Evolutionary conservation across 1,140 invertebrate genomes (phyloP).

Genomic region (Globodera rostochiensis): DNA sequence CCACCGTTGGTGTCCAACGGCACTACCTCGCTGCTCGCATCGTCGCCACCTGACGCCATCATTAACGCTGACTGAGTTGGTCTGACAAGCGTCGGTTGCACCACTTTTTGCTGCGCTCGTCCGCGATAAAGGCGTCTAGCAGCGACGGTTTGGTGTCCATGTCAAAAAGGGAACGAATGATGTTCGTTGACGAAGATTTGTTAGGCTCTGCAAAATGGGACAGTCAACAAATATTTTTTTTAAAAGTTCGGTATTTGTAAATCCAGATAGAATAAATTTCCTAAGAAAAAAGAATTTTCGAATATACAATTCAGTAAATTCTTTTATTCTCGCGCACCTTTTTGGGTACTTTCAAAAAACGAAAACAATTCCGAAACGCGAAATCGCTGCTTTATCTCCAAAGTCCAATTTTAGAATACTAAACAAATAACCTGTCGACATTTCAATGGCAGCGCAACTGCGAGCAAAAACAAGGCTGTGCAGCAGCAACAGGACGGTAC

Average conservation of each 20-base stretch:
- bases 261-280: too few relatives aligned
- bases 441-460: neutral
- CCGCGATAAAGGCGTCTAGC: neutral
- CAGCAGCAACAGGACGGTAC: neutral
- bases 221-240: neutral
- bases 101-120: neutral
- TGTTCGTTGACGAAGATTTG: constrained; percentile 2
- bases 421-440: neutral
- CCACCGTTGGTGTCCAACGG: neutral
- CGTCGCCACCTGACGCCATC: constrained; percentile 9
- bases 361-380: too few relatives aligned
- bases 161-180: constrained; percentile 5
- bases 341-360: too few relatives aligned
- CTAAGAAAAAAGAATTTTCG: too few relatives aligned
- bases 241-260: too few relatives aligned
- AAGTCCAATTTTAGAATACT: too few relatives aligned
- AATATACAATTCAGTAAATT: too few relatives aligned
- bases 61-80: neutral
- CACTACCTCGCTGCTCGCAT: constrained; percentile 7
- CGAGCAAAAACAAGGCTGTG: neutral
- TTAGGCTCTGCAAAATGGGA: neutral
- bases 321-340: too few relatives aligned
- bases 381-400: too few relatives aligned
- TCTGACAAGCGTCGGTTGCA: neutral
- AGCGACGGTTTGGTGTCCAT: neutral